phyloP scores from a whole-genome alignment of 1,140 invertebrate species.

The Bombus cullumanus region DNA sequence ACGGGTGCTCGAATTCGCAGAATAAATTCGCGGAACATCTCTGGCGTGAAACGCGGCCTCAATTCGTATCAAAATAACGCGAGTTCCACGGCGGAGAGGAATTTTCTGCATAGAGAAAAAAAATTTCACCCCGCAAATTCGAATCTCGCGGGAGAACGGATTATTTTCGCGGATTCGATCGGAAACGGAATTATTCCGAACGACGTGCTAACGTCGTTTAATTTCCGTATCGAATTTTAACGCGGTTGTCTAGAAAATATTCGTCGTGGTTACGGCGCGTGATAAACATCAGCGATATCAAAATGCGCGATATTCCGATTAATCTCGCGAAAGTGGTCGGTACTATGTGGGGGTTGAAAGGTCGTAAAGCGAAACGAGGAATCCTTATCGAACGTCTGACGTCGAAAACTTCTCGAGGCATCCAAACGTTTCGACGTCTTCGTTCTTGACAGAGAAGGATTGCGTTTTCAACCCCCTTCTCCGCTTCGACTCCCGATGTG shows the following conservation, averaged over 20 bases:
- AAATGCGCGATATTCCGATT: conserved; percentile 5
- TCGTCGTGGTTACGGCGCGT: neutral
- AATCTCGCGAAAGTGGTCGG: neutral
- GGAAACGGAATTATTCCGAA: conserved; percentile 15
- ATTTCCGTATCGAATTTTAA: conserved; percentile 11
- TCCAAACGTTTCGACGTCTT: neutral
- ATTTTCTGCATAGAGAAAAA: neutral
- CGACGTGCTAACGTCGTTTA: conserved; percentile 3
- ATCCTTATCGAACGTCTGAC: neutral
- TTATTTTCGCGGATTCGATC: conserved; percentile 4
- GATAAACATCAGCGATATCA: neutral
- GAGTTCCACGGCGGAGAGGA: neutral
- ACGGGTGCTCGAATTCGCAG: conserved; percentile 14
- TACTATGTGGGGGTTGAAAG: neutral
- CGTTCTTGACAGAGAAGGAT: neutral
- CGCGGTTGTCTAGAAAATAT: neutral
- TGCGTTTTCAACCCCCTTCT: neutral
- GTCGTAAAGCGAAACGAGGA: conserved; percentile 5
- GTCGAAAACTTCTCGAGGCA: conserved; percentile 32
- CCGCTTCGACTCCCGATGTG: too few species aligned
- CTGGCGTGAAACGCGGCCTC: conserved; percentile 35
- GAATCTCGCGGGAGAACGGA: neutral
- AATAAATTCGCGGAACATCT: conserved; percentile 41
- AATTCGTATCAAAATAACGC: conserved; percentile 41
- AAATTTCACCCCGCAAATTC: neutral